phyloP scores from a whole-genome alignment of 2,888 invertebrate genomes.

The Dilophus febrilis region DNA sequence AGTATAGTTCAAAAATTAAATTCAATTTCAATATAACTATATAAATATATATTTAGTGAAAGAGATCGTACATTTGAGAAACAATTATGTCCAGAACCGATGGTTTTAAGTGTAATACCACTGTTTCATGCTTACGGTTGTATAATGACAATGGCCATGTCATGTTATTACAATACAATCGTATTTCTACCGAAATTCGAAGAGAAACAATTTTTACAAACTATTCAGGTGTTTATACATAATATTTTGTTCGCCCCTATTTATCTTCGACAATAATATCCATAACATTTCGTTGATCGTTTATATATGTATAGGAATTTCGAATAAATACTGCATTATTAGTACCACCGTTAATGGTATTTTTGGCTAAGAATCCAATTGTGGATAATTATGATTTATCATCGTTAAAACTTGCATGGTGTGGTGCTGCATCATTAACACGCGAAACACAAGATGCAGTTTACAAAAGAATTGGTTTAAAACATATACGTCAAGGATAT shows the following conservation, averaged over 20 bases:
- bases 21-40: too few relatives aligned
- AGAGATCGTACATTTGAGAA: too few relatives aligned
- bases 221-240: slow-evolving; percentile 36
- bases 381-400: slow-evolving; percentile 60
- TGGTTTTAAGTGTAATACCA: slow-evolving; percentile 49
- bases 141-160: slow-evolving; percentile 46
- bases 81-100: background rate
- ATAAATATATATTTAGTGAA: too few relatives aligned
- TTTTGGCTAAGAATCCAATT: slow-evolving; percentile 65
- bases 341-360: slow-evolving; percentile 72
- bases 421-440: slow-evolving; percentile 71
- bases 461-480: slow-evolving; percentile 26
- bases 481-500: slow-evolving; percentile 51
- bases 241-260: too few relatives aligned
- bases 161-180: slow-evolving; percentile 29
- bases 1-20: too few relatives aligned
- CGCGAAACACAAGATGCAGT: slow-evolving; percentile 45
- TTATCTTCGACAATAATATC: background rate
- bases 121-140: slow-evolving; percentile 75
- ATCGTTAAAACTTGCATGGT: slow-evolving; percentile 47
- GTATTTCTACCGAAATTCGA: slow-evolving; percentile 48
- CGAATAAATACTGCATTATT: slow-evolving; percentile 48
- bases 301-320: slow-evolving; percentile 23
- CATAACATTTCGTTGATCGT: background rate
- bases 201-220: slow-evolving; percentile 49